A percentile compares a stretch with the other conserved stretches of the same genome.
Evolutionary conservation across 2,797 vertebrate genomes (phyloP).

Genomic region (Cyclura pinguis): DNA sequence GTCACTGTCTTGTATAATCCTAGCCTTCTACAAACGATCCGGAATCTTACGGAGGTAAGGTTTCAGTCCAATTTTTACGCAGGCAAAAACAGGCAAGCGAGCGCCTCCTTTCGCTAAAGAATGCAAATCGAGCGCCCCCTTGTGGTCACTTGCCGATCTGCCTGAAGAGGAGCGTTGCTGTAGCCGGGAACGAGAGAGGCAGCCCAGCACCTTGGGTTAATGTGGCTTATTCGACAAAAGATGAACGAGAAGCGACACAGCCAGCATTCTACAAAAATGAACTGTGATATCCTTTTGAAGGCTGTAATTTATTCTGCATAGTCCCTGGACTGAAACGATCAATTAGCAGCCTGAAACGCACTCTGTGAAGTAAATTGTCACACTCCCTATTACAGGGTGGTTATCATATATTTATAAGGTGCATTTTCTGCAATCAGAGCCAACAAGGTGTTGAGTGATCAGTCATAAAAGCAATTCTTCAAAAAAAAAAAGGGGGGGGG

Average conservation of each 20-base stretch:
- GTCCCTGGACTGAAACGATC: slow-evolving; percentile 79
- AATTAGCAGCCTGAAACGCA: slow-evolving; percentile 81
- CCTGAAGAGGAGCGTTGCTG: background rate
- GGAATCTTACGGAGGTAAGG: background rate
- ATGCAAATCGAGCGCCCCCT: slow-evolving; percentile 69
- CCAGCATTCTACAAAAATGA: slow-evolving; percentile 72
- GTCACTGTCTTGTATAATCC: slow-evolving; percentile 9
- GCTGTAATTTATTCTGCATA: slow-evolving; percentile 76
- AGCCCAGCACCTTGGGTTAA: slow-evolving; percentile 24
- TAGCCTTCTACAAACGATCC: slow-evolving; percentile 22
- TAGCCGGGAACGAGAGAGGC: background rate
- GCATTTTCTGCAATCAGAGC: slow-evolving; percentile 76
- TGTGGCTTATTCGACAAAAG: slow-evolving; percentile 46
- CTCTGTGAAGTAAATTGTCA: slow-evolving; percentile 80
- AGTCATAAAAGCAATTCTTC: slow-evolving; percentile 75
- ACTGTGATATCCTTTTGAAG: slow-evolving; percentile 73
- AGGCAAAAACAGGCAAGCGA: background rate
- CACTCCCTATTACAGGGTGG: slow-evolving; percentile 79
- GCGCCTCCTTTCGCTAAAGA: background rate
- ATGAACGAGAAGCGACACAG: slow-evolving; percentile 62
- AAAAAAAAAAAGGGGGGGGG: slow-evolving; percentile 19
- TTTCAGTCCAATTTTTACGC: background rate
- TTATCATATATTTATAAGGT: slow-evolving; percentile 81
- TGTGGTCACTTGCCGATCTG: slow-evolving; percentile 31
- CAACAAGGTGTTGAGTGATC: slow-evolving; percentile 79